Base-by-base conservation (phyloP, 2,113 vertebrate species). In the Oxyruncus cristatus region DNA sequence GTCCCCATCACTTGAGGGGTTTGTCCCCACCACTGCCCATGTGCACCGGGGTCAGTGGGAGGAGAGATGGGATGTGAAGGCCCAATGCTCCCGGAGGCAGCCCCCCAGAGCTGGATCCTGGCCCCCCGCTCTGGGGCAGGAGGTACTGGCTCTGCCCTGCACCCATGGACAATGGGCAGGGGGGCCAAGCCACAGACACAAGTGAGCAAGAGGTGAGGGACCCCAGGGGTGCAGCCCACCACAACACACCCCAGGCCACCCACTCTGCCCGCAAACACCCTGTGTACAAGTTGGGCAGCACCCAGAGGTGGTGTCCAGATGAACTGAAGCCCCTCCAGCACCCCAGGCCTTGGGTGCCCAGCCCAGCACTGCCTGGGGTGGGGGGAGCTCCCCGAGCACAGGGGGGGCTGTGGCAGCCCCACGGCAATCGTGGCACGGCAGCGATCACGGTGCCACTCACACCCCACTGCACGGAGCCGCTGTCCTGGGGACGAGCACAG, bases 401-500 rank as follows among this genome's bases (percentile, higher is more conserved):
- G 58, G 47, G 4, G 14, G n/a, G 65, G 46, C 68, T 63, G 81
- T 17, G 9, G 50, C 71, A 59, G 81, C 63, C 68, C n/a, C 5
- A 1, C 62, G 24, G 73, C 8, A 8, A 24, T 17, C 27, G 2
- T 3, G 9, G 7, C 3, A 7, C 42, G 33, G 63, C 42, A 1
- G 44, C 6, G 32, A 22, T 32, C 9, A 4, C 9, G 5, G 4
- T 5, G 52, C 72, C 58, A 37, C 62, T 67, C 8, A 27, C 59
- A 39, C 18, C 59, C 61, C 5, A n/a, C 46, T 23, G 55, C 52
- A 21, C 72, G 8, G 83, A 67, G 72, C 46, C 46, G 3, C 35
- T 21, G 5, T 12, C 55, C 52, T 16, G 3, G 73, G 47, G 27
- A 10, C 11, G 1, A 44, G 7, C 1, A 5, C 37, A 32, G 37